These are phyloP conservation scores for Hylomyscus alleni DNA, from an alignment of 2,797 vertebrate species.

Conservation along the genomic window DNA sequence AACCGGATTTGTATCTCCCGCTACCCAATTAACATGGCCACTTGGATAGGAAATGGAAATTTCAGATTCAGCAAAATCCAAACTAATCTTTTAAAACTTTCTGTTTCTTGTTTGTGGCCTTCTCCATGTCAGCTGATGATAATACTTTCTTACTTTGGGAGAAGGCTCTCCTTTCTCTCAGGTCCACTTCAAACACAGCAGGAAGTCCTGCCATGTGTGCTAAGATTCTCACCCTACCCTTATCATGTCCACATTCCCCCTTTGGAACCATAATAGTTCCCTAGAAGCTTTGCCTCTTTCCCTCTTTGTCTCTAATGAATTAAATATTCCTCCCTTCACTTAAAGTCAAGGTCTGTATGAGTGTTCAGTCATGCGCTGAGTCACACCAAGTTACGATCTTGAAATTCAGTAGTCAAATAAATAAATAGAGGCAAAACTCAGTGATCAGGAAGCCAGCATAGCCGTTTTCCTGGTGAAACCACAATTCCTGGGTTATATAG, in stretches of 20 bases:
- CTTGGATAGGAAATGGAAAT: background rate
- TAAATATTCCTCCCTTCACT: background rate
- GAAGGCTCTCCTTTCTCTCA: background rate
- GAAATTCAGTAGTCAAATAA: no score
- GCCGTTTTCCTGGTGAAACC: background rate
- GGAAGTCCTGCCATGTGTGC: background rate
- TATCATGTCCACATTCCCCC: background rate
- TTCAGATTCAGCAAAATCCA: slow-evolving; percentile 8
- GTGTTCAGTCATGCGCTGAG: background rate
- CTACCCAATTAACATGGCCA: background rate
- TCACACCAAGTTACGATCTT: background rate
- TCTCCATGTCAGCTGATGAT: background rate
- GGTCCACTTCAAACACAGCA: background rate
- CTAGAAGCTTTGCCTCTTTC: background rate
- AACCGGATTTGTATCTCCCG: background rate
- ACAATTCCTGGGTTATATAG: background rate
- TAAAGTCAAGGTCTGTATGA: background rate
- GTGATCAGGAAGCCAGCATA: background rate
- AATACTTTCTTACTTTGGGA: background rate
- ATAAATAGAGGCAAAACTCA: background rate
- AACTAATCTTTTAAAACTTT: background rate
- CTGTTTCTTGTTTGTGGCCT: background rate
- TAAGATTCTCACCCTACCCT: background rate
- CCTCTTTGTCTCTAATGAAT: background rate
- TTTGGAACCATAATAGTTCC: background rate